Percentiles rank a stretch among this genome's conserved stretches.
These are phyloP conservation scores for Drosophila kohkoa DNA, from an alignment of 1,140 invertebrate genomes.

Conservation along the genomic window DNA sequence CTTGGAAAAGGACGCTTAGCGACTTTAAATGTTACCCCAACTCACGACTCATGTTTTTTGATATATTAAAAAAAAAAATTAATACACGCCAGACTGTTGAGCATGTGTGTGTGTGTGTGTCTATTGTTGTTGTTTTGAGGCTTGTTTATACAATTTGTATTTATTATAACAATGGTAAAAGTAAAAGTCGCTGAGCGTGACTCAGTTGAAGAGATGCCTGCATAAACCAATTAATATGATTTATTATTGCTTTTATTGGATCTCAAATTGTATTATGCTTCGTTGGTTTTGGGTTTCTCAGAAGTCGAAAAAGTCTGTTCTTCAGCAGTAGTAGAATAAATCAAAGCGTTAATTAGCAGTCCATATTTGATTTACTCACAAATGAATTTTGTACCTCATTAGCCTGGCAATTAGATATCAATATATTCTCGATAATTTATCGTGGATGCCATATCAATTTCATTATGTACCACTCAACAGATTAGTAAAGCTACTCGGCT, in stretches of 20 bases:
- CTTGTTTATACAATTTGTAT: constrained; percentile 66
- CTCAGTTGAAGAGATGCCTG: constrained; percentile 15
- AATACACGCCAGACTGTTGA: constrained; percentile 38
- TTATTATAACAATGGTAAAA: constrained; percentile 43
- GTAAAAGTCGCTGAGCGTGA: not conserved
- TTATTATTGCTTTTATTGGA: constrained; percentile 57
- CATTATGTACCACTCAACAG: constrained; percentile 27
- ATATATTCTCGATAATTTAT: constrained; percentile 26
- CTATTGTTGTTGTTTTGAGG: constrained; percentile 34
- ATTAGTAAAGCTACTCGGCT: constrained; percentile 1
- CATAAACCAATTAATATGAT: constrained; percentile 70
- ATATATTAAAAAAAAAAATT: constrained; percentile 24
- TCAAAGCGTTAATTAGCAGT: constrained; percentile 40
- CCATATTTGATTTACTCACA: constrained; percentile 39
- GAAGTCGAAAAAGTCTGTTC: constrained; percentile 12
- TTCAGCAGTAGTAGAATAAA: constrained; percentile 19
- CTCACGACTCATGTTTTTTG: not conserved
- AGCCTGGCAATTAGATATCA: constrained; percentile 30
- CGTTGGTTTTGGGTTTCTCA: not conserved
- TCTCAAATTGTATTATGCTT: constrained; percentile 42
- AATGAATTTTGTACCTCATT: constrained; percentile 11
- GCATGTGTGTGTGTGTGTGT: constrained; percentile 16
- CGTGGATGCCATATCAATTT: constrained; percentile 31
- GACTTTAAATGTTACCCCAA: constrained; percentile 54
- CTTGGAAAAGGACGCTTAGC: constrained; percentile 28